Evolutionary conservation across 1,140 invertebrate species (phyloP).

Genomic region (Atta texana): DNA sequence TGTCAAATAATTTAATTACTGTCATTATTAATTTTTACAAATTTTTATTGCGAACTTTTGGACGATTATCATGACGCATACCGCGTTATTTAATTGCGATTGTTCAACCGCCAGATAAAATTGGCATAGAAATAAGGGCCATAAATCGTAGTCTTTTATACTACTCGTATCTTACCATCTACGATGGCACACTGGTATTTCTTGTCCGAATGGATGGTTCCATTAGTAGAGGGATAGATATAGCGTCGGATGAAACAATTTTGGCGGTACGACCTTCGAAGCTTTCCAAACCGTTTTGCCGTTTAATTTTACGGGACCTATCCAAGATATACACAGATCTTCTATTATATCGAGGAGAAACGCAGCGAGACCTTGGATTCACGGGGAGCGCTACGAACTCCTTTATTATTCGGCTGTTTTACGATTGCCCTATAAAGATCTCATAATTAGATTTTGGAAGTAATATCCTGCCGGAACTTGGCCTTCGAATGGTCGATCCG

Average conservation of each 20-base stretch:
- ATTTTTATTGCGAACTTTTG: not conserved
- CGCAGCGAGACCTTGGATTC: not conserved
- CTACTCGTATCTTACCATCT: not conserved
- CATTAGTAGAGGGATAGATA: not conserved
- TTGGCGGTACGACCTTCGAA: not conserved
- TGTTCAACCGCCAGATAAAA: not conserved
- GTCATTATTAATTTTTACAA: not conserved
- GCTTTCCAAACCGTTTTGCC: not conserved
- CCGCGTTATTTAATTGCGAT: not conserved
- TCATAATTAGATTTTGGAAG: constrained; percentile 86
- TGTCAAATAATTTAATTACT: not conserved
- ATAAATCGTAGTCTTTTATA: not conserved
- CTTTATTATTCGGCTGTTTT: constrained; percentile 80
- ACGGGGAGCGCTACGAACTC: constrained; percentile 49
- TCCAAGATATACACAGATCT: not conserved
- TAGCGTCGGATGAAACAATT: not conserved
- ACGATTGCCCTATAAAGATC: constrained; percentile 86
- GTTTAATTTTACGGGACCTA: not conserved
- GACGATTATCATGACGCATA: not conserved
- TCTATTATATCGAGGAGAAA: constrained; percentile 57
- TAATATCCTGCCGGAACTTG: constrained; percentile 79
- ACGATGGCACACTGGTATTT: not conserved
- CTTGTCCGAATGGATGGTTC: not conserved
- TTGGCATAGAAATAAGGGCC: not conserved
- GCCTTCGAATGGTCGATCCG: not conserved